Percentiles rank a stretch among this genome's conserved stretches.
phyloP scores from a whole-genome alignment of 2,888 invertebrate species.

The Clanis bilineata region DNA sequence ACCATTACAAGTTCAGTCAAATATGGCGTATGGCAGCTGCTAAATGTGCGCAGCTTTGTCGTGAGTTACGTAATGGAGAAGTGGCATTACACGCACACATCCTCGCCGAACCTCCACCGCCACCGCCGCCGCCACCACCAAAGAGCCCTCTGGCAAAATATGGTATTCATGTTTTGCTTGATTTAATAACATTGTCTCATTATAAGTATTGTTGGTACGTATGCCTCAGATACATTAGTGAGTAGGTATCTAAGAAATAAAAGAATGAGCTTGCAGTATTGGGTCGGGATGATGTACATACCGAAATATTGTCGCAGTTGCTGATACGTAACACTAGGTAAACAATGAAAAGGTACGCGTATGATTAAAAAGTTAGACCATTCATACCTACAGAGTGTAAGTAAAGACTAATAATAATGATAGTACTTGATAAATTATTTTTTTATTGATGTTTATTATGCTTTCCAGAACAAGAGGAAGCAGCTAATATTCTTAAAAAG shows the following conservation, averaged over 20 bases:
- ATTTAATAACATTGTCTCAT: too few species aligned
- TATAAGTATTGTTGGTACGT: neutral
- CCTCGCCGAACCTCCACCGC: conserved; percentile 66
- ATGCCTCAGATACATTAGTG: too few species aligned
- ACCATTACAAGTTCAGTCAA: conserved; percentile 84
- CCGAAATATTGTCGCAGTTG: too few species aligned
- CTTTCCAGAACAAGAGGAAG: conserved; percentile 40
- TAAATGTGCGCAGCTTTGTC: conserved; percentile 47
- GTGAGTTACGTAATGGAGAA: conserved; percentile 58
- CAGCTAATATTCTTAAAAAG: conserved; percentile 19
- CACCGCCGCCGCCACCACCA: conserved; percentile 56
- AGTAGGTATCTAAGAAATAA: too few species aligned
- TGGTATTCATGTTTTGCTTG: conserved; percentile 42
- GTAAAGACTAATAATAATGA: neutral
- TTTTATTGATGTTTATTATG: neutral
- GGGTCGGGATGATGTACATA: too few species aligned
- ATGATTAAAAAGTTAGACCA: neutral
- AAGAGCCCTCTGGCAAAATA: conserved; percentile 57
- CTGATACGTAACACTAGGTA: too few species aligned
- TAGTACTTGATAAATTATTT: too few species aligned
- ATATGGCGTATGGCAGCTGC: conserved; percentile 71
- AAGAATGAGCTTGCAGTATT: too few species aligned
- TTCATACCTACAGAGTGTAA: too few species aligned
- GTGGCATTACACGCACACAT: conserved; percentile 71
- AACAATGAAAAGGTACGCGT: too few species aligned